These are phyloP conservation scores for Drosophila varians DNA, from an alignment of 1,140 invertebrate genomes.

Conservation along the genomic window DNA sequence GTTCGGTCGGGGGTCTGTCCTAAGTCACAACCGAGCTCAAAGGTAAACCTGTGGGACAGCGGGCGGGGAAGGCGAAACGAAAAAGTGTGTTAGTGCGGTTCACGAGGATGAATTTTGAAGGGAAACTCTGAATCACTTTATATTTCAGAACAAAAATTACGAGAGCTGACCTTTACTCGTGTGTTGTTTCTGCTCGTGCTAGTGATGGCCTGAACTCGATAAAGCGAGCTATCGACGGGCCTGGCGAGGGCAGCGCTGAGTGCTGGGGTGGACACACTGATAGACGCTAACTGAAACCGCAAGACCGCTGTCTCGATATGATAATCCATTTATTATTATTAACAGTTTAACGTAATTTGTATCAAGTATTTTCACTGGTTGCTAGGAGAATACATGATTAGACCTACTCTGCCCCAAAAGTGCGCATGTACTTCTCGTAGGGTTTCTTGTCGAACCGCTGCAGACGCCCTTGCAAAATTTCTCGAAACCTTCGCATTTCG, in stretches of 20 bases:
- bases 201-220: constrained; percentile 37
- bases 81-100: constrained; percentile 22
- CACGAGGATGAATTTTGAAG: constrained; percentile 56
- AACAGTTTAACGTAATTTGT: background rate
- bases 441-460: constrained; percentile 41
- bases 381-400: background rate
- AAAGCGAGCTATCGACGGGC: constrained; percentile 6
- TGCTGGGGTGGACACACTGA: constrained; percentile 1
- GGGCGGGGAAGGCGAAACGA: constrained; percentile 19
- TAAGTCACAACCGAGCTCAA: constrained; percentile 35
- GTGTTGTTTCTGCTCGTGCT: constrained; percentile 44
- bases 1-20: constrained; percentile 8
- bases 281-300: background rate
- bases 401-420: constrained; percentile 45
- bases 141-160: constrained; percentile 20
- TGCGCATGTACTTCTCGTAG: constrained; percentile 53
- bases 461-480: constrained; percentile 46
- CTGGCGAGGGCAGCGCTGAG: no score
- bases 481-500: constrained; percentile 49
- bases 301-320: background rate
- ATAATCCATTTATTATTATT: background rate
- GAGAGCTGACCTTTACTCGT: constrained; percentile 65
- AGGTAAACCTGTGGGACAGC: constrained; percentile 37
- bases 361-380: background rate
- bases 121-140: constrained; percentile 28